Conservation (phyloP, 2,113 vertebrate species). For the Indicator indicator region DNA sequence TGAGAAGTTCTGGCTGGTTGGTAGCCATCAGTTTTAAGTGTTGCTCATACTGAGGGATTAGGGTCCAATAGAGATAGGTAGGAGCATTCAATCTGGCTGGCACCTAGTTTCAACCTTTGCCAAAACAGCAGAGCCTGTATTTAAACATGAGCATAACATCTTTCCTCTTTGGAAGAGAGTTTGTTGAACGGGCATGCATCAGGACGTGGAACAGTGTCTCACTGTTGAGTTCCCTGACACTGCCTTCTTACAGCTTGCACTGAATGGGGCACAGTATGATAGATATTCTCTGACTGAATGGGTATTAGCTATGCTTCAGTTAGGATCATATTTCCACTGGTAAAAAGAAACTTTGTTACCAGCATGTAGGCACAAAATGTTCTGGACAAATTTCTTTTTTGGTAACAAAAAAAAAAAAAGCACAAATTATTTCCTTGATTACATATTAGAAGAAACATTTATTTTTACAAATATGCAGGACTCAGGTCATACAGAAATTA, state of each 20-base stretch:
- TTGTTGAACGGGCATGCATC: slow-evolving; percentile 31
- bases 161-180: not conserved
- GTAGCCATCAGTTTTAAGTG: not conserved
- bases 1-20: not conserved
- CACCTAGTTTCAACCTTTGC: not conserved
- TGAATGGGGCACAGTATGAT: slow-evolving; percentile 50
- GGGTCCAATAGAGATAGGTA: not conserved
- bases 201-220: slow-evolving; percentile 43
- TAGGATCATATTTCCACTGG: slow-evolving; percentile 21
- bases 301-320: not conserved
- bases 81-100: not conserved
- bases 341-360: slow-evolving; percentile 49
- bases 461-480: slow-evolving; percentile 6
- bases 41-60: not conserved
- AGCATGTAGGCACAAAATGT: slow-evolving; percentile 40
- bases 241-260: slow-evolving; percentile 19
- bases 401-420: not conserved
- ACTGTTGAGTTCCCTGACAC: slow-evolving; percentile 33
- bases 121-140: slow-evolving; percentile 35
- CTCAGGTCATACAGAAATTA: not conserved
- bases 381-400: not conserved
- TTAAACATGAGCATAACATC: slow-evolving; percentile 27
- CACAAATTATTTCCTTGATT: slow-evolving; percentile 50
- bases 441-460: slow-evolving; percentile 38
- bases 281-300: slow-evolving; percentile 8